Evolutionary conservation across 2,113 vertebrate genomes (phyloP).

Genomic region (Columba janthina): DNA sequence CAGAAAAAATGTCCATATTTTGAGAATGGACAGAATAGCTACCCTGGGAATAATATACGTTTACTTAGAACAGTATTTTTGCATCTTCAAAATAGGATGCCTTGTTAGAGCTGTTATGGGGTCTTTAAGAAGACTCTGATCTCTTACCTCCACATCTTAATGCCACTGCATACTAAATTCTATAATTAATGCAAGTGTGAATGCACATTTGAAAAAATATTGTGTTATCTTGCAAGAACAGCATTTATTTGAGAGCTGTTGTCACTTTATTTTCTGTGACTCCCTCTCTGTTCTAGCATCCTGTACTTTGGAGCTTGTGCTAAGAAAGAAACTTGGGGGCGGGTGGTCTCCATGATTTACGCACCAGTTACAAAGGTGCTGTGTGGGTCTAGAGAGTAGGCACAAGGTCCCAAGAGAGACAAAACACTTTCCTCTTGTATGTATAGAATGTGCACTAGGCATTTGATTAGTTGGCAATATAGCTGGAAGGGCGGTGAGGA

Average conservation of each 20-base stretch:
- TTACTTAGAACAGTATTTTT: background rate
- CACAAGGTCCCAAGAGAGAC: background rate
- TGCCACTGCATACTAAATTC: background rate
- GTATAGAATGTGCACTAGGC: background rate
- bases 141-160: background rate
- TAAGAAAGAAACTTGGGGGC: background rate
- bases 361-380: background rate
- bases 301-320: background rate
- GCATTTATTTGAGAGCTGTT: background rate
- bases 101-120: background rate
- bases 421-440: background rate
- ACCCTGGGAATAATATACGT: background rate
- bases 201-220: background rate
- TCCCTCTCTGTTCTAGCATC: background rate
- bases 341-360: background rate
- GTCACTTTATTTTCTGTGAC: background rate
- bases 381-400: background rate
- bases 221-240: background rate
- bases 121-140: background rate
- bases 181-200: background rate
- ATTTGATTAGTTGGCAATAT: background rate
- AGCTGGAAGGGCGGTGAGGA: background rate
- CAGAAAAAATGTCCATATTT: background rate
- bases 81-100: background rate
- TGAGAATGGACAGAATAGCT: background rate